A percentile compares a stretch with the other conserved stretches of the same genome.
Evolutionary conservation across 2,888 invertebrate genomes (phyloP).

Genomic region (Melinaea marsaeus): DNA sequence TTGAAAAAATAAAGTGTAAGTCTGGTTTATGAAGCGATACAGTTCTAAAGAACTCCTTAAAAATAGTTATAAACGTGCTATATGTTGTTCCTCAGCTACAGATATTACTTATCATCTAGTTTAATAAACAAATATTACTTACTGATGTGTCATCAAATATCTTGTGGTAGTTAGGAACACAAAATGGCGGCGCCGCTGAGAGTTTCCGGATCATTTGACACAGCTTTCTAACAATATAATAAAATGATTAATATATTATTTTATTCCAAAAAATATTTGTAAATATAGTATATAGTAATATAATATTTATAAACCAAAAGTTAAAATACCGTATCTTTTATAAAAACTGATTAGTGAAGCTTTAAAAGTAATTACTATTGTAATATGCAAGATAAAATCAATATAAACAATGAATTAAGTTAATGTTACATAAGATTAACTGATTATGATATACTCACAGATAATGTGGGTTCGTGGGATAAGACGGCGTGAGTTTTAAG

Average conservation of each 20-base stretch:
- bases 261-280: neutral
- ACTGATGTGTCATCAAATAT: conserved; percentile 85
- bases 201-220: conserved; percentile 84
- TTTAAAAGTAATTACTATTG: too few species aligned
- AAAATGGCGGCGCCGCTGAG: conserved; percentile 85
- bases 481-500: conserved; percentile 86
- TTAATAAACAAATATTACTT: conserved; percentile 46
- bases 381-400: too few species aligned
- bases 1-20: too few species aligned
- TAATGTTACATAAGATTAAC: too few species aligned
- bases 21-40: too few species aligned
- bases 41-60: too few species aligned
- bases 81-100: neutral
- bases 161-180: conserved; percentile 86
- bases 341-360: too few species aligned
- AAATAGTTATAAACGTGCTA: neutral
- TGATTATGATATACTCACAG: conserved; percentile 73
- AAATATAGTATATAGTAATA: too few species aligned
- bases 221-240: conserved; percentile 71
- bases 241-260: neutral
- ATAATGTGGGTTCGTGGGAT: conserved; percentile 85
- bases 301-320: too few species aligned
- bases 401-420: too few species aligned
- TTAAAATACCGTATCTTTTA: too few species aligned
- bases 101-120: neutral